Evolutionary conservation across 1,140 invertebrate genomes (phyloP).

Genomic region (Homalodisca vitripennis): DNA sequence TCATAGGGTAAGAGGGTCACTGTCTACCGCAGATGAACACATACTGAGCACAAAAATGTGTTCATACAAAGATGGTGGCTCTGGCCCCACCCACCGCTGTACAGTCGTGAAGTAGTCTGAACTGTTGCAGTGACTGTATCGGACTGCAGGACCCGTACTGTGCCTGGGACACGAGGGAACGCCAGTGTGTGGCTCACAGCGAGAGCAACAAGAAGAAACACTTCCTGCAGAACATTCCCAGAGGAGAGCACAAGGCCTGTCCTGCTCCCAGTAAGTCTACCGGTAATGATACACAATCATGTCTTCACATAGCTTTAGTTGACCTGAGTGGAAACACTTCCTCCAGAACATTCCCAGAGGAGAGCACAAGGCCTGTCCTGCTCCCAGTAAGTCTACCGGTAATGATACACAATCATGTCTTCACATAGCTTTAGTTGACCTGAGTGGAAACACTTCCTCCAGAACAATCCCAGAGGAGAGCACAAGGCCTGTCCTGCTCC

Average conservation of each 20-base stretch:
- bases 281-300: too few species aligned
- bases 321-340: conserved; percentile 58
- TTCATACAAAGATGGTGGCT: too few species aligned
- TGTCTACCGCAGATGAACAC: too few species aligned
- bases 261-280: conserved; percentile 2
- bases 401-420: too few species aligned
- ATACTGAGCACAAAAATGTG: too few species aligned
- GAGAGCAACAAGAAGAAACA: conserved; percentile 59
- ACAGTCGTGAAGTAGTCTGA: too few species aligned
- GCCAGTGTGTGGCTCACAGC: conserved; percentile 69
- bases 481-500: conserved; percentile 56
- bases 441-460: conserved; percentile 63
- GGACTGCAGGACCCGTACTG: conserved; percentile 96
- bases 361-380: conserved; percentile 59
- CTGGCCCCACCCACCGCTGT: too few species aligned
- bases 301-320: too few species aligned
- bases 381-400: conserved; percentile 4
- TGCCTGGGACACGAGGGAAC: conserved; percentile 84
- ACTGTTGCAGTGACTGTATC: conserved; percentile 63
- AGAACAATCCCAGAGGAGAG: conserved; percentile 67
- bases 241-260: conserved; percentile 65
- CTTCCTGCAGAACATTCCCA: conserved; percentile 71
- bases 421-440: too few species aligned
- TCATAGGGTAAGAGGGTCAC: too few species aligned
- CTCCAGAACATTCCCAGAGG: conserved; percentile 72